Evolutionary conservation across 2,797 vertebrate genomes (phyloP), one percentile per base, ranked within the genome.

Genomic region (Rhynchonycteris naso): DNA sequence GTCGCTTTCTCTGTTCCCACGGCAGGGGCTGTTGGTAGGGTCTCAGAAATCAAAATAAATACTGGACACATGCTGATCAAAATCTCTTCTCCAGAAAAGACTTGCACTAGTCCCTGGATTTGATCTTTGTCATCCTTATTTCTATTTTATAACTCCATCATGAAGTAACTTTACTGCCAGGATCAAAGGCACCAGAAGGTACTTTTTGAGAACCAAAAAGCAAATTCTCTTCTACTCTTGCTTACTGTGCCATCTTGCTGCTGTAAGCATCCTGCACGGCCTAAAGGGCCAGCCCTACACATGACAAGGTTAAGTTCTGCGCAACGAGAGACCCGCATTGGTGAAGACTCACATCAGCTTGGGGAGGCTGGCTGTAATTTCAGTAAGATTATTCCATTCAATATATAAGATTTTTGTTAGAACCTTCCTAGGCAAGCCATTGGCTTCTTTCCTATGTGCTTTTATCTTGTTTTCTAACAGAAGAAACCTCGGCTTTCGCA

Each of bases 211-310:
- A 35, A 59, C 1, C 30, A 90, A 88, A 78, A 71, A 65, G 92
- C 86, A 68, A 33, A 35, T 24, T 88, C 76, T 3, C 89, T 52
- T 65, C 86, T n/a, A 24, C 50, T 26, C 66, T 26, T 54, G 86
- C 86, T 83, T 76, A 89, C 38, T 72, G 74, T 63, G 79, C 71
- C 91, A 30, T 85, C 76, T 33, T 12, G 80, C 71, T n/a, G 24
- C 94, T 6, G 22, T 21, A n/a, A n/a, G 26, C 16, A n/a, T n/a
- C 24, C 33, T 0, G 7, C 11, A 1, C 22, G 10, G 69, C 72
- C 35, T 33, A 91, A 94, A 88, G 69, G 63, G 88, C 88, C 71
- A 92, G 24, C 9, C 71, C 91, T 74, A 84, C 95, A 81, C 43
- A 72, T 66, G 94, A 43, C 50, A 38, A 16, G 81, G 59, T 74